Percentiles rank a stretch among this genome's conserved stretches.
phyloP scores from a whole-genome alignment of 2,797 vertebrate genomes.

The Halcyon badia region DNA sequence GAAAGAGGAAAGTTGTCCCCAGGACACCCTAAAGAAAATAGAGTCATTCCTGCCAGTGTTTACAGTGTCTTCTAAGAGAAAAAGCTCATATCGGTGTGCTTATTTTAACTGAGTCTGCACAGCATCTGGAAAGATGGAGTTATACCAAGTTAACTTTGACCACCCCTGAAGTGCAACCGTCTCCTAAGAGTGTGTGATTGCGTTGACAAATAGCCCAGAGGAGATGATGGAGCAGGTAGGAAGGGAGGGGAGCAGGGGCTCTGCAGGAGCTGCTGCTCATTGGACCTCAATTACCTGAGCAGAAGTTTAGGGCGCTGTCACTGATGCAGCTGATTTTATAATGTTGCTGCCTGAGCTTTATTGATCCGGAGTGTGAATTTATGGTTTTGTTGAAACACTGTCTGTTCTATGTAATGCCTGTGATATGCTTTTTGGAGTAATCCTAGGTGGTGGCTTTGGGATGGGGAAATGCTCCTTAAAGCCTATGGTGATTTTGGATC shows the following conservation, averaged over 20 bases:
- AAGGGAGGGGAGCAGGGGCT: neutral
- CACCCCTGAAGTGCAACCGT: neutral
- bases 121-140: neutral
- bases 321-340: neutral
- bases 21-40: neutral
- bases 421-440: neutral
- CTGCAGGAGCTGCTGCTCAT: rapidly evolving
- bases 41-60: neutral
- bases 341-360: neutral
- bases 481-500: neutral
- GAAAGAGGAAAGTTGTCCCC: neutral
- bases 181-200: neutral
- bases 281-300: neutral
- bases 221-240: neutral
- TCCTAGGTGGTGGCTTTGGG: neutral
- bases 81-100: neutral
- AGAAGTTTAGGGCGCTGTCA: neutral
- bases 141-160: neutral
- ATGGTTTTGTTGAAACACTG: neutral
- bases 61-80: neutral
- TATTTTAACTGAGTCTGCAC: neutral
- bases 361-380: neutral
- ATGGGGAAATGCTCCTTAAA: neutral
- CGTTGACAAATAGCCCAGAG: neutral
- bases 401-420: neutral